Percentiles rank a stretch among this genome's conserved stretches.
These are phyloP conservation scores for Sitodiplosis mosellana DNA, from an alignment of 1,140 invertebrate genomes.

Conservation along the genomic window DNA sequence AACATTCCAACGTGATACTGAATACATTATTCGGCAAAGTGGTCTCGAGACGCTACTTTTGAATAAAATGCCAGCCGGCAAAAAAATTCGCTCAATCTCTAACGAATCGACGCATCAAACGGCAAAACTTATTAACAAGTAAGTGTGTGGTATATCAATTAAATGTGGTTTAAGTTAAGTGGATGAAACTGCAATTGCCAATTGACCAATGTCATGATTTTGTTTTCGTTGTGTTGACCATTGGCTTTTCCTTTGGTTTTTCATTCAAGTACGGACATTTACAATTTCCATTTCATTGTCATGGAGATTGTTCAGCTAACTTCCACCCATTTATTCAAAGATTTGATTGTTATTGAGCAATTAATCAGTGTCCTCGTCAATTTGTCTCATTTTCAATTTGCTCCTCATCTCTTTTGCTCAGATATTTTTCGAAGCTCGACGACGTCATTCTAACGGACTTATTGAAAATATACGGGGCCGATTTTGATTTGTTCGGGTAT, in stretches of 20 bases:
- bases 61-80: slow-evolving; percentile 26
- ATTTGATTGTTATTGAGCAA: no score
- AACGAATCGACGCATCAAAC: slow-evolving; percentile 28
- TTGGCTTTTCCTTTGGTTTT: no score
- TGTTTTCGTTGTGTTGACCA: no score
- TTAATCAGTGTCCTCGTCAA: no score
- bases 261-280: background rate
- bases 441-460: slow-evolving; percentile 36
- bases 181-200: background rate
- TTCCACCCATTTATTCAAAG: background rate
- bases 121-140: slow-evolving; percentile 31
- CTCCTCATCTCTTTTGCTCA: background rate
- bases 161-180: background rate
- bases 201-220: no score
- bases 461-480: slow-evolving; percentile 48
- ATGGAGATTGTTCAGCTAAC: background rate
- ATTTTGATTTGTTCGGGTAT: slow-evolving; percentile 53
- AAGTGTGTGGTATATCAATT: background rate
- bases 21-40: slow-evolving; percentile 40
- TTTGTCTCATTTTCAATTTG: no score
- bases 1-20: slow-evolving; percentile 45
- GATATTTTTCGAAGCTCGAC: slow-evolving; percentile 42
- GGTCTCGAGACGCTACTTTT: slow-evolving; percentile 34
- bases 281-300: background rate
- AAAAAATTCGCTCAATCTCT: slow-evolving; percentile 30